Evolutionary conservation across 2,888 invertebrate genomes (phyloP), one percentile per base, ranked within the genome.

Genomic region (Hydrotaea cyrtoneurina): DNA sequence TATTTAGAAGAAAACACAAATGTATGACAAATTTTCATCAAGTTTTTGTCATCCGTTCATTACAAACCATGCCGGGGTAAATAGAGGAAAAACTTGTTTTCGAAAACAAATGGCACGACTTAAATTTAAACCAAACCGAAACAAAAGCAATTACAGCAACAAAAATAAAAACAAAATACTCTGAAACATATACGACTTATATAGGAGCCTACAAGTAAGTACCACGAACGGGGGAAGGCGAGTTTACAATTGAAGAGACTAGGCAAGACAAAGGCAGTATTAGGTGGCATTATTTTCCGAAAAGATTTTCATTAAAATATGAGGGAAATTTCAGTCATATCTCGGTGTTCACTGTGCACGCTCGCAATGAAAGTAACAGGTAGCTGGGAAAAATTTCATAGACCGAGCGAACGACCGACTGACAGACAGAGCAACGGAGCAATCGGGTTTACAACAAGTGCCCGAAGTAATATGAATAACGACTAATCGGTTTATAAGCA

Each of bases 11-110:
- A 55, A 3, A n/a, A n/a, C n/a, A n/a, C n/a, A 21, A 80, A 83
- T 80, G 74, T 78, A 78, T 83, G 83, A 83, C 83, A 83, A 83
- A 83, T 80, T 80, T 83, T 78, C 69, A 74, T 55, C 83, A 53
- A 62, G 77, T 80, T 55, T 7, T 31, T 31, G 31, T 31, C 31
- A 31, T 31, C 7, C 31, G 31, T 31, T 31, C 39, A 13, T 39
- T 39, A 10, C 39, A 39, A 39, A 39, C 7, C 10, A 39, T 13
- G 39, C 39, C 39, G 39, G 39, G 7, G 31, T 31, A 31, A 55
- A 55, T 53, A n/a, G 53, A 53, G 53, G 53, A 55, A 55, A 55
- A 55, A 55, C 55, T 55, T 21, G 55, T 21, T 55, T 55, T 21
- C 39, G 39, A 39, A 39, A 39, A 39, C 39, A 39, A 55, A 21